Evolutionary conservation across 1,140 invertebrate genomes (phyloP).

Genomic region (Agrypnia vestita): DNA sequence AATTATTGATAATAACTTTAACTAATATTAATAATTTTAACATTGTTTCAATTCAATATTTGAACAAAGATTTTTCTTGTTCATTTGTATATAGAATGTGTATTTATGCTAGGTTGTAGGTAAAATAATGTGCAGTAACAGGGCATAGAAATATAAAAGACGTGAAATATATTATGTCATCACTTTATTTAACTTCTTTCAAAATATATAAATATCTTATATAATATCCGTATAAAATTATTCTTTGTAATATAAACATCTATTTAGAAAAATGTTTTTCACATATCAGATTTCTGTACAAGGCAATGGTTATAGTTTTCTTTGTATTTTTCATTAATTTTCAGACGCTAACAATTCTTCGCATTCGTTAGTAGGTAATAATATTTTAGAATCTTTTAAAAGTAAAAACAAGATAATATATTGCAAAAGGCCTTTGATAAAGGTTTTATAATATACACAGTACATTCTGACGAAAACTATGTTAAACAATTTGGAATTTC

Average conservation of each 20-base stretch:
- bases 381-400: constrained; percentile 16
- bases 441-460: too few species aligned
- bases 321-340: constrained; percentile 8
- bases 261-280: constrained; percentile 19
- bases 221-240: constrained; percentile 59
- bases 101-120: too few species aligned
- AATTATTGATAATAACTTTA: too few species aligned
- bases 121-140: not conserved
- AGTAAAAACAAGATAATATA: not conserved
- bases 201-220: constrained; percentile 53
- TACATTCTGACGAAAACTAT: not conserved
- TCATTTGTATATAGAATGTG: too few species aligned
- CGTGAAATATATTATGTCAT: constrained; percentile 35
- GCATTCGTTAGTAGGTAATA: constrained; percentile 6
- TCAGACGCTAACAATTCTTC: not conserved
- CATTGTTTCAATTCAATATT: too few species aligned
- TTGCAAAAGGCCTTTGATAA: constrained; percentile 12
- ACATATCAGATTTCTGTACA: constrained; percentile 16
- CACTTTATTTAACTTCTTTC: constrained; percentile 49
- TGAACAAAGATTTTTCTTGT: too few species aligned
- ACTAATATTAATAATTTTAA: too few species aligned
- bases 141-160: constrained; percentile 1
- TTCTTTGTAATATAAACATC: constrained; percentile 47
- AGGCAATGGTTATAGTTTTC: constrained; percentile 41
- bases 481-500: not conserved